Conservation (phyloP, 2,113 vertebrate species). For the Cyanocitta stelleri region DNA sequence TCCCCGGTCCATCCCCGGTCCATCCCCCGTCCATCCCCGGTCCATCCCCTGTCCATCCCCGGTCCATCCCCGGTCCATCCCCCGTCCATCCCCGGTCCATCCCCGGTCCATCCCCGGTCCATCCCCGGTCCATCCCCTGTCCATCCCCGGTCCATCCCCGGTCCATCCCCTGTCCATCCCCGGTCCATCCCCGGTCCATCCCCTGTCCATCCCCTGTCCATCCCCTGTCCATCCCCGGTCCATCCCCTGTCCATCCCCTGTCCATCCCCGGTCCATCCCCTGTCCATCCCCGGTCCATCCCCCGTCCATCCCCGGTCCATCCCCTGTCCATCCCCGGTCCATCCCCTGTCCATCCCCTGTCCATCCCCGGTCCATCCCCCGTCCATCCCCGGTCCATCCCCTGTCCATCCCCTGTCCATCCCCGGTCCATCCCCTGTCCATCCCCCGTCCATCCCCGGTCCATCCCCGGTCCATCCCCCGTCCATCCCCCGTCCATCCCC, state of each 20-base stretch:
- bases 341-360: accelerated
- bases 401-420: not conserved
- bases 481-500: too few relatives aligned
- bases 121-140: not conserved
- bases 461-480: too few relatives aligned
- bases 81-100: not conserved
- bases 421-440: too few relatives aligned
- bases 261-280: too few relatives aligned
- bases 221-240: not conserved
- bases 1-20: not conserved
- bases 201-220: not conserved
- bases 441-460: too few relatives aligned
- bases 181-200: not conserved
- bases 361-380: not conserved
- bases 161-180: accelerated
- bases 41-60: not conserved
- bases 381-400: not conserved
- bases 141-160: too few relatives aligned
- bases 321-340: not conserved
- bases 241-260: not conserved
- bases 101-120: too few relatives aligned
- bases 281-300: too few relatives aligned
- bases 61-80: not conserved
- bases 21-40: not conserved
- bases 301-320: not conserved